A percentile compares a stretch with the other conserved stretches of the same genome.
Evolutionary conservation across 1,140 invertebrate genomes (phyloP).

Genomic region (Coptotermes formosanus): DNA sequence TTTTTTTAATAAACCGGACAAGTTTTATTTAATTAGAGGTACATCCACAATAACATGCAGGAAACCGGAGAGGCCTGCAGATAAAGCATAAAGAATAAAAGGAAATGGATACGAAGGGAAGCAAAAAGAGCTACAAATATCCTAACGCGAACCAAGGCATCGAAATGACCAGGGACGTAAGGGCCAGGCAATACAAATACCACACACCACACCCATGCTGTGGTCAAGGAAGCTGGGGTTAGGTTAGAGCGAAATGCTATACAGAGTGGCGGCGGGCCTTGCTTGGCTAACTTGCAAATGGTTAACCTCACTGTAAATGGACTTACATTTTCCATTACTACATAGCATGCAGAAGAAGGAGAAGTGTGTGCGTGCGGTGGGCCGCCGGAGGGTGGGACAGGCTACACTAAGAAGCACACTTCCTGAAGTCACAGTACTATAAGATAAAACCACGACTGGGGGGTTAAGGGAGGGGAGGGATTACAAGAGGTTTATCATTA

Average conservation of each 20-base stretch:
- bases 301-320: constrained; percentile 28
- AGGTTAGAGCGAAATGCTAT: background rate
- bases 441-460: background rate
- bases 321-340: constrained; percentile 28
- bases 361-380: background rate
- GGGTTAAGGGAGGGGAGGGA: too few species aligned
- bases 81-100: too few species aligned
- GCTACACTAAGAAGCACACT: background rate
- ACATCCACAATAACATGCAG: too few species aligned
- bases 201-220: constrained; percentile 16
- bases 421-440: background rate
- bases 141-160: background rate
- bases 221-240: constrained; percentile 12
- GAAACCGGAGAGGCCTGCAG: too few species aligned
- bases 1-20: too few species aligned
- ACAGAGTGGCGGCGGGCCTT: background rate
- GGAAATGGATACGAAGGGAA: too few species aligned
- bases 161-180: background rate
- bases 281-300: constrained; percentile 24
- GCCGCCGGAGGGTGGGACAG: background rate
- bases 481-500: background rate
- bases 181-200: background rate
- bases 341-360: background rate
- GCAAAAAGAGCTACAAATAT: background rate
- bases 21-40: too few species aligned